Conservation (phyloP, 2,797 vertebrate genomes). For the Gephyroberyx darwinii region DNA sequence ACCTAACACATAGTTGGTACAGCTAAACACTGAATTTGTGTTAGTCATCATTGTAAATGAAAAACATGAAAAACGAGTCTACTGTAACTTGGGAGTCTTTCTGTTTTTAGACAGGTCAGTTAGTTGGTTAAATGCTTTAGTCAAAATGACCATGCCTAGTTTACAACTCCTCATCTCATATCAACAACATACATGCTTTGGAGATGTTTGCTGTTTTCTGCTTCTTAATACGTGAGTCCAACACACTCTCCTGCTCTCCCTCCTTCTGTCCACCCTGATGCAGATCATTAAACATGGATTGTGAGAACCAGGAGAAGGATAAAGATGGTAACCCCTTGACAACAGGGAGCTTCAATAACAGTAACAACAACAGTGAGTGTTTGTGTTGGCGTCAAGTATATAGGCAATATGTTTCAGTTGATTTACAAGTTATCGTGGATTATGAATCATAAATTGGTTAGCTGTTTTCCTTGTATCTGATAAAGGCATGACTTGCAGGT, state of each 20-base stretch:
- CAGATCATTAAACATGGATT: conserved; percentile 99
- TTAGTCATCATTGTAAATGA: not conserved
- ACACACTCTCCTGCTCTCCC: not conserved
- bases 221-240: not conserved
- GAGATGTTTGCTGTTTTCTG: not conserved
- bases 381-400: not conserved
- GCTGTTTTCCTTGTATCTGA: not conserved
- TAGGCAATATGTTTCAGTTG: not conserved
- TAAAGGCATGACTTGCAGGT: not conserved
- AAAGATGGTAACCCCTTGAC: conserved; percentile 88
- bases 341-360: conserved; percentile 88
- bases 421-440: not conserved
- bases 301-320: conserved; percentile 99
- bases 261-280: conserved; percentile 1
- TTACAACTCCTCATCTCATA: not conserved
- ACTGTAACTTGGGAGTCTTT: not conserved
- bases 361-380: conserved; percentile 95
- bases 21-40: no score
- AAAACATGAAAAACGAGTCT: not conserved
- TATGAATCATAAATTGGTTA: not conserved
- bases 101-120: not conserved
- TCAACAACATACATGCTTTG: not conserved
- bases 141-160: not conserved
- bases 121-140: not conserved
- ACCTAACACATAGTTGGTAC: no score